These are phyloP conservation scores for Cheilosia vulpina DNA, from an alignment of 2,888 invertebrate species.

Conservation along the genomic window DNA sequence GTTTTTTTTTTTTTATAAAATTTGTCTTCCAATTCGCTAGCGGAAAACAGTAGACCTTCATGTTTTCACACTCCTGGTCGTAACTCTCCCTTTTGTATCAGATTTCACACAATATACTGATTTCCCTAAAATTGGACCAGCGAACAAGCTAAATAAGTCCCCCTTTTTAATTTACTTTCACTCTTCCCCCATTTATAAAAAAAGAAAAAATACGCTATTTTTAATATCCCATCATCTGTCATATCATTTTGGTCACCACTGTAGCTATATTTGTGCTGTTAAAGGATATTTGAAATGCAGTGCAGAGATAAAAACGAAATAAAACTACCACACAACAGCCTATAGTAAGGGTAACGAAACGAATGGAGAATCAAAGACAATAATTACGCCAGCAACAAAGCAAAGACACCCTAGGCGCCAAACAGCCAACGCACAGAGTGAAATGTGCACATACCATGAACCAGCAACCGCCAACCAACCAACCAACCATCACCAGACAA, in stretches of 20 bases:
- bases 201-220: slow-evolving; percentile 1
- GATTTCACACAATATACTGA: background rate
- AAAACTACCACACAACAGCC: slow-evolving; percentile 19
- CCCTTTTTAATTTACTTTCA: slow-evolving; percentile 35
- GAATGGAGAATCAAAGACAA: slow-evolving; percentile 57
- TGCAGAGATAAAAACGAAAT: background rate
- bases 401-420: slow-evolving; percentile 49
- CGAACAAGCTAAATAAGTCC: background rate
- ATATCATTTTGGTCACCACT: slow-evolving; percentile 42
- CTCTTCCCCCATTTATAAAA: slow-evolving; percentile 25
- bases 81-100: too few relatives aligned
- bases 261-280: slow-evolving; percentile 14
- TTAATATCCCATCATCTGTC: slow-evolving; percentile 51
- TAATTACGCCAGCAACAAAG: slow-evolving; percentile 58
- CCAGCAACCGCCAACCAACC: slow-evolving; percentile 12
- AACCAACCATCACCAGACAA: slow-evolving; percentile 48
- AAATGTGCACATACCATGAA: slow-evolving; percentile 3
- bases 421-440: slow-evolving; percentile 19
- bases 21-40: too few relatives aligned
- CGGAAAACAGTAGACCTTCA: too few relatives aligned
- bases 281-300: slow-evolving; percentile 17
- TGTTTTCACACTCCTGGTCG: too few relatives aligned
- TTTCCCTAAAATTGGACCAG: background rate
- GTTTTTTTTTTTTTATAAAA: too few relatives aligned
- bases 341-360: slow-evolving; percentile 41